Evolutionary conservation across 1,140 invertebrate genomes (phyloP), one percentile per base, ranked within the genome.

Genomic region (Trichoplusia ni): DNA sequence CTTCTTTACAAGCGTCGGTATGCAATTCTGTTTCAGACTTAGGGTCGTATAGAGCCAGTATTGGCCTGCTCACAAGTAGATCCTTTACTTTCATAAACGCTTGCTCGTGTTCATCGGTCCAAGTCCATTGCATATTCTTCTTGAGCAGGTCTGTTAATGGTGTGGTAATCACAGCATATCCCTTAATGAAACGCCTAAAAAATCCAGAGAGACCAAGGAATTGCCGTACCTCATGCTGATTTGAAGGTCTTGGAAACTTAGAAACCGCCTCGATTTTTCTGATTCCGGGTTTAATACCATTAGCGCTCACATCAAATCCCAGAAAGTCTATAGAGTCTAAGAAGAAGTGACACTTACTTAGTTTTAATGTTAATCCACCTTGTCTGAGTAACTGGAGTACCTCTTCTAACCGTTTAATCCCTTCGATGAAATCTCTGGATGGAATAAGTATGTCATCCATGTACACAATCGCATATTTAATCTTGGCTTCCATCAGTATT

Each of bases 331-430:
- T 67, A 4, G 33, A 31, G 0, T 67, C 47, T 7, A 42, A 19
- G 9, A 67, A 71, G 11, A 71, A 71, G 13, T 64, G 46, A 9
- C 64, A 67, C 14, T 71, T 71, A 9, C 16, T 62, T 29, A 71
- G 13, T 29, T 71, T 56, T 7, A 56, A 35, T 25, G 40, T 44
- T 2, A 44, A 11, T 1, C 38, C 38, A 25, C 18, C 19, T 1
- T 59, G 70, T 56, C 13, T 75, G 6, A 35, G 9, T 6, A 33
- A 4, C 7, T 7, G 13, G n/a, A 78, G 51, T 9, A 78, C 58
- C 5, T 44, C 75, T 9, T 47, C 79, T 0, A 59, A 14, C 14
- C 19, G 2, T 4, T 8, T 6, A 2, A 49, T 11, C 1, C 31
- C 42, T n/a, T 61, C 44, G 3, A 9, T 35, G 6, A 63, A 8